Evolutionary conservation across 2,797 vertebrate species (phyloP).

Genomic region (Taenioides sp.): DNA sequence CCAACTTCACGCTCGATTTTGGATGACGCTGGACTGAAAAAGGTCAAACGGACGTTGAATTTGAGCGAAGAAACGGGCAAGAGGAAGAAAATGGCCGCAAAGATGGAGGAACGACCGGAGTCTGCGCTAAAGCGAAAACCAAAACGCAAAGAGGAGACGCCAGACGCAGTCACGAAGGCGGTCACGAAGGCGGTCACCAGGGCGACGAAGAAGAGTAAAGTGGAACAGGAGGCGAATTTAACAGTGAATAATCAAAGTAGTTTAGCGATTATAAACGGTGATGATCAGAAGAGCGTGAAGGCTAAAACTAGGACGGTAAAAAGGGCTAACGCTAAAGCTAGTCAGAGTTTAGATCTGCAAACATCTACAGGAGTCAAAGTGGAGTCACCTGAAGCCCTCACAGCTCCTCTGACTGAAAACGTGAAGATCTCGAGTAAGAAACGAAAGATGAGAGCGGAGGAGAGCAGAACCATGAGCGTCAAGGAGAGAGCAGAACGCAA

Average conservation of each 20-base stretch:
- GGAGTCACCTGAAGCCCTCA: not conserved
- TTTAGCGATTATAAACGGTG: constrained; percentile 15
- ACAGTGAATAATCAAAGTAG: constrained; percentile 22
- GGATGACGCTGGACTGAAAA: constrained; percentile 1
- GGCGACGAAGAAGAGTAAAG: constrained; percentile 43
- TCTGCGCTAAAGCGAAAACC: not conserved
- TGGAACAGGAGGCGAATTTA: constrained; percentile 2
- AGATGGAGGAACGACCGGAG: not conserved
- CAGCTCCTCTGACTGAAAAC: not conserved
- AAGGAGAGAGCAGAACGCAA: not conserved
- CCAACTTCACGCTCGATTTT: not conserved
- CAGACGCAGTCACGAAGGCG: constrained; percentile 6
- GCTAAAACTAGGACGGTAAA: constrained; percentile 19
- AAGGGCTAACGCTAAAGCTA: too few species aligned
- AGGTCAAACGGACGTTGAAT: constrained; percentile 39
- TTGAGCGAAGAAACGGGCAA: constrained; percentile 20
- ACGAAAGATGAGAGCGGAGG: constrained; percentile 32
- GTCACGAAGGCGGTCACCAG: constrained; percentile 13
- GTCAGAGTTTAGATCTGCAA: constrained; percentile 34
- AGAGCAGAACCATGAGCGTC: not conserved
- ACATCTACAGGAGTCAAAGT: not conserved
- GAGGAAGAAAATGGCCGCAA: constrained; percentile 38
- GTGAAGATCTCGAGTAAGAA: constrained; percentile 39
- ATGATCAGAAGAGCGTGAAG: constrained; percentile 6
- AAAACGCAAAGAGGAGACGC: constrained; percentile 10